These are phyloP conservation scores for Neelides sp. DNA, from an alignment of 1,140 invertebrate genomes.

Conservation along the genomic window DNA sequence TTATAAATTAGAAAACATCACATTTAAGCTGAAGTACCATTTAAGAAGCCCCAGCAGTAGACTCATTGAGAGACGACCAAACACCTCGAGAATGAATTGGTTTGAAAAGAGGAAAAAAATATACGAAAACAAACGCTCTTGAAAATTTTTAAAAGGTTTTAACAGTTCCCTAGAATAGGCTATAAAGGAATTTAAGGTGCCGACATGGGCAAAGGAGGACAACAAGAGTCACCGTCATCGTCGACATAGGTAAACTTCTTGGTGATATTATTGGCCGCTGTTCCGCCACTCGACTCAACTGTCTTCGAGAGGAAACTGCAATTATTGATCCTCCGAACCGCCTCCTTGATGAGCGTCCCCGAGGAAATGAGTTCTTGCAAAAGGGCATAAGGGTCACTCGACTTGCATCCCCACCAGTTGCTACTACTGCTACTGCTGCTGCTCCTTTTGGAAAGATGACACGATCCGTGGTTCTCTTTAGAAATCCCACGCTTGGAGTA, in stretches of 20 bases:
- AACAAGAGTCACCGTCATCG: constrained; percentile 23
- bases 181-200: constrained; percentile 5
- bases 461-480: background rate
- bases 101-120: no score
- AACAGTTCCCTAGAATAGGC: background rate
- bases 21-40: no score
- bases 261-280: background rate
- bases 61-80: no score
- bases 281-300: background rate
- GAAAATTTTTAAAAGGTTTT: no score
- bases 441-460: constrained; percentile 6
- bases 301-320: background rate
- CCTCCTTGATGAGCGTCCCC: constrained; percentile 56
- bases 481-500: no score
- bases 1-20: no score
- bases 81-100: no score
- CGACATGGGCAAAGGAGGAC: constrained; percentile 12
- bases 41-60: no score
- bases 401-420: constrained; percentile 7
- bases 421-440: constrained; percentile 13
- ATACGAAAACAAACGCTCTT: no score
- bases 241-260: constrained; percentile 12
- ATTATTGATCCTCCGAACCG: constrained; percentile 45
- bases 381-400: constrained; percentile 52
- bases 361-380: constrained; percentile 49